Base-by-base conservation (phyloP, 1,140 invertebrate genomes). In the Oscheius sp. region DNA sequence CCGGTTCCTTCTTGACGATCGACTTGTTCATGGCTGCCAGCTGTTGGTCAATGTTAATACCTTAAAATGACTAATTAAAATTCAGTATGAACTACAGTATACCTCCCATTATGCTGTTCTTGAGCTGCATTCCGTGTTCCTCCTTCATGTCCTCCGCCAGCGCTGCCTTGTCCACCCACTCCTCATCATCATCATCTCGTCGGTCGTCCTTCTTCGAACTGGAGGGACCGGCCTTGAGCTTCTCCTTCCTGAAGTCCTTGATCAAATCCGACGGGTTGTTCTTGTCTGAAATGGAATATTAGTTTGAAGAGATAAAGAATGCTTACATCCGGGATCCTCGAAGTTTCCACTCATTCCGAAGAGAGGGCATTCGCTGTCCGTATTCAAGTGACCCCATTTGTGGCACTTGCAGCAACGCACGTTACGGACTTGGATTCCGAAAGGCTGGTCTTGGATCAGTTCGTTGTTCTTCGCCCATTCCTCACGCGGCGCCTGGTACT, bases 341-440 rank as follows among this genome's bases (percentile, higher is more conserved):
- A 77, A 78, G 70, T 80, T 83, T n/a, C 82, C 82, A 67, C 79
- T 82, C 78, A 82, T 84, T 35, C 76, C 77, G 73, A 73, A 84
- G 20, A 84, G 67, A 15, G 83, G 82, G 65, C 82, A 84, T 55
- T 84, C 82, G 10, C 80, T 93, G 90, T 94, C 95, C 84, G 97
- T 99, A 85, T 99, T 99, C 46, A 99, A 94, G 83, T 99, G 97
- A 3, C 97, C 97, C 95, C 96, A 99, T 85, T 97, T 96, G 80
- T 96, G 92, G 85, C 97, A 99, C 85, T 98, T 97, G 35, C 99
- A 93, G 84, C 97, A 99, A 20, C 95, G 88, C 0, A 98, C 95
- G 88, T 99, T 98, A 38, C 95, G 87, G 0, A 99, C 95, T 79
- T 88, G 84, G 81, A 99, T 99, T 65, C 95, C 96, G 89, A 99